phyloP scores from a whole-genome alignment of 2,888 invertebrate genomes.

The Eupelmus urozonus region DNA sequence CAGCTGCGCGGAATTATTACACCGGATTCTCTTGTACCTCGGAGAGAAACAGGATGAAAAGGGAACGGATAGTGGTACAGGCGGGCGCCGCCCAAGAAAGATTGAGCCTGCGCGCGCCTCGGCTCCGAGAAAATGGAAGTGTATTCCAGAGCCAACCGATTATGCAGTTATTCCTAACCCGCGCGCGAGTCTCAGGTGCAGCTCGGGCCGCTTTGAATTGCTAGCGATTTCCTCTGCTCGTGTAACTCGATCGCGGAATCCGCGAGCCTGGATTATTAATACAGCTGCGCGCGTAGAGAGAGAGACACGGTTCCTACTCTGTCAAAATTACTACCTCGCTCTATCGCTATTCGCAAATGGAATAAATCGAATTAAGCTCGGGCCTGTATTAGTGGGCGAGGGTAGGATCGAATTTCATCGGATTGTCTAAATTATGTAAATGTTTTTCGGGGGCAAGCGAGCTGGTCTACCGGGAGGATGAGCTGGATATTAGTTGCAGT shows the following conservation, averaged over 20 bases:
- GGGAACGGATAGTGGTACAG: background rate
- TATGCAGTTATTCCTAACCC: conserved; percentile 51
- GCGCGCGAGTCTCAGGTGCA: conserved; percentile 9
- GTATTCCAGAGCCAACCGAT: conserved; percentile 15
- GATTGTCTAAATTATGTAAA: conserved; percentile 38
- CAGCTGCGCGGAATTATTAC: conserved; percentile 8
- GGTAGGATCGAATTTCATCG: conserved; percentile 20
- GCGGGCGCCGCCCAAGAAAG: too few relatives aligned
- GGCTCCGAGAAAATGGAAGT: conserved; percentile 12
- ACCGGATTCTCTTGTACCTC: background rate
- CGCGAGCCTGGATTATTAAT: conserved; percentile 55
- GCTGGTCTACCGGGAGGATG: background rate
- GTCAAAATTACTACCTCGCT: conserved; percentile 30
- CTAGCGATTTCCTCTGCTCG: conserved; percentile 33
- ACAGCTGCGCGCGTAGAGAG: conserved; percentile 30
- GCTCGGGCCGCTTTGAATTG: conserved; percentile 27
- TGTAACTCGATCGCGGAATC: conserved; percentile 52
- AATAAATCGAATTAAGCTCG: conserved; percentile 35
- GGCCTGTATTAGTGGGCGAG: background rate
- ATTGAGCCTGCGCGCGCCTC: too few relatives aligned
- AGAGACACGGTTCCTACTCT: background rate
- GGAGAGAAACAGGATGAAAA: background rate
- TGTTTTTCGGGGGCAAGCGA: conserved; percentile 7
- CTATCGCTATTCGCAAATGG: background rate
- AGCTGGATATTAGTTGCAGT: conserved; percentile 7